These are phyloP conservation scores for Ranitomeya variabilis DNA, from an alignment of 2,113 vertebrate species.

Conservation along the genomic window DNA sequence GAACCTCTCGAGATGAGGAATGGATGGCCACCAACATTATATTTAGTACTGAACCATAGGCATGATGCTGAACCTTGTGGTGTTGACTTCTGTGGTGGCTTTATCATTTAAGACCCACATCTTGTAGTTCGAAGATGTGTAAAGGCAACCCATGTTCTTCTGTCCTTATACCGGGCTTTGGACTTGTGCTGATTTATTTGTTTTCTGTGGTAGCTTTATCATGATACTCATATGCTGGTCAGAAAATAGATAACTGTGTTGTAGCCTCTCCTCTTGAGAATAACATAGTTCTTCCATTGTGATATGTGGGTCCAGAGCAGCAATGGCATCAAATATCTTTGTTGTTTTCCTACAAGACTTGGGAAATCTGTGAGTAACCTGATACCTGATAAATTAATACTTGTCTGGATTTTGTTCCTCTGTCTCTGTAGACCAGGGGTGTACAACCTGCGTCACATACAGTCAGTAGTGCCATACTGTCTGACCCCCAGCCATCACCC, in stretches of 20 bases:
- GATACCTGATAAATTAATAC: background rate
- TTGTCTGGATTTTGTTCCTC: no score
- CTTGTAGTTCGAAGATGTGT: background rate
- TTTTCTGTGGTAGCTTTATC: background rate
- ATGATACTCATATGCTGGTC: background rate
- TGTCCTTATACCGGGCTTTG: background rate
- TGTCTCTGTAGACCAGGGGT: background rate
- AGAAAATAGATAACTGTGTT: background rate
- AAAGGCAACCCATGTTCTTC: background rate
- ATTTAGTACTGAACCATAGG: background rate
- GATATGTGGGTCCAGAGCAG: background rate
- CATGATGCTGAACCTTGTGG: background rate
- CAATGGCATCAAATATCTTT: background rate
- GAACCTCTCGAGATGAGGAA: background rate
- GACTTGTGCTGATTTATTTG: background rate
- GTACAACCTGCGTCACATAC: no score
- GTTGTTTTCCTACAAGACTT: background rate
- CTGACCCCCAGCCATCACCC: no score
- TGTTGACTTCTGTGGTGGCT: background rate
- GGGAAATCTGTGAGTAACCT: slow-evolving; percentile 20
- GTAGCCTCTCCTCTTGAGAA: background rate
- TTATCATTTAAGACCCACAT: no score
- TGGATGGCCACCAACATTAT: background rate
- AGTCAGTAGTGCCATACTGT: no score
- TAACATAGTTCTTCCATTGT: background rate